phyloP scores from a whole-genome alignment of 2,113 vertebrate species.

The Crotalus horridus region DNA sequence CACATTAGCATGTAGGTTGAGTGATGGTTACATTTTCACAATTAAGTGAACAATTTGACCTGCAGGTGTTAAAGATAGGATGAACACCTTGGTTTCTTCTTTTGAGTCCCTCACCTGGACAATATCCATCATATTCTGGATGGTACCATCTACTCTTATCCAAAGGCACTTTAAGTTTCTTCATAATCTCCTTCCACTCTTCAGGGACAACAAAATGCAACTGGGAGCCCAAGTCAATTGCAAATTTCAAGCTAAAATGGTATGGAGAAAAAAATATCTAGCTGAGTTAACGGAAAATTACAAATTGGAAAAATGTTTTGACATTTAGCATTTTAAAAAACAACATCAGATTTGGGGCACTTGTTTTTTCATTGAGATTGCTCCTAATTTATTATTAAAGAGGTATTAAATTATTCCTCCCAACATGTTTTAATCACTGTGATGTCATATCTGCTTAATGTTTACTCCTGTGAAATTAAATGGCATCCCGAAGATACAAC shows the following conservation, averaged over 20 bases:
- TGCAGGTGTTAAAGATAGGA: neutral
- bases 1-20: neutral
- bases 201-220: constrained; percentile 69
- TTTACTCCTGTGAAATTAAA: neutral
- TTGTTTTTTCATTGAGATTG: neutral
- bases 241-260: constrained; percentile 80
- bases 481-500: neutral
- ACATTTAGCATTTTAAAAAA: neutral
- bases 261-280: accelerated
- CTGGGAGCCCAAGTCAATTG: constrained; percentile 75
- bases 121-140: constrained; percentile 89
- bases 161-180: constrained; percentile 85
- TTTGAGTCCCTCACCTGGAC: constrained; percentile 67
- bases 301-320: neutral
- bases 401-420: neutral
- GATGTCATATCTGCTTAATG: neutral
- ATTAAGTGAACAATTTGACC: neutral
- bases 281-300: neutral
- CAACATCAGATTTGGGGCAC: too few species aligned
- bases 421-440: neutral
- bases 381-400: neutral
- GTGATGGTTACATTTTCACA: neutral
- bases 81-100: neutral
- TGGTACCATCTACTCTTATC: constrained; percentile 79
- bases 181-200: constrained; percentile 78